Conservation (phyloP, 2,113 vertebrate genomes). For the Megaleporinus macrocephalus region DNA sequence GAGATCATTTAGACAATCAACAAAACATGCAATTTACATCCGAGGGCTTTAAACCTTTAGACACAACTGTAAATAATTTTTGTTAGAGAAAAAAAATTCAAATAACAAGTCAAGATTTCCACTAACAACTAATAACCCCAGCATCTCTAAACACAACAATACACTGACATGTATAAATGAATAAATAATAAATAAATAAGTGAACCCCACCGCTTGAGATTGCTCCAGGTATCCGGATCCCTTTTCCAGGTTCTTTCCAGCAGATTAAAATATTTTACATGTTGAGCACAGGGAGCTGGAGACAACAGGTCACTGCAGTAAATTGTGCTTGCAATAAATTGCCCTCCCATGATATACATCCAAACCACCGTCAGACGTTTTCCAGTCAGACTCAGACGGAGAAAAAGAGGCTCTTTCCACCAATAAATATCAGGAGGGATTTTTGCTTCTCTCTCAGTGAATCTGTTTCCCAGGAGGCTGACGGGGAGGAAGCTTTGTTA, state of each 20-base stretch:
- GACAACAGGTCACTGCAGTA: constrained; percentile 38
- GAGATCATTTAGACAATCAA: too few relatives aligned
- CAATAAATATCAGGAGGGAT: constrained; percentile 53
- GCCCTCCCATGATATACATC: constrained; percentile 37
- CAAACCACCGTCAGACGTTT: constrained; percentile 38
- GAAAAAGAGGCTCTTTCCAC: constrained; percentile 43
- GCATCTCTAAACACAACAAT: background rate
- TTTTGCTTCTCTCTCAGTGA: constrained; percentile 36
- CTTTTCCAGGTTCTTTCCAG: constrained; percentile 7
- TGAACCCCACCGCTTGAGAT: constrained; percentile 1
- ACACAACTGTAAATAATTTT: too few relatives aligned
- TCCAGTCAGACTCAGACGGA: constrained; percentile 5
- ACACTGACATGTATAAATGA: background rate
- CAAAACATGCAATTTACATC: too few relatives aligned
- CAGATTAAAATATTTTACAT: constrained; percentile 27
- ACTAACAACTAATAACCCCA: too few relatives aligned
- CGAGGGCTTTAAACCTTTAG: too few relatives aligned
- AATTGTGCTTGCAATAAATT: constrained; percentile 26
- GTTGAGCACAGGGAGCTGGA: constrained; percentile 11
- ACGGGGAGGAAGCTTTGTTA: constrained; percentile 50
- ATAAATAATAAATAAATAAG: background rate
- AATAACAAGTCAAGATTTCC: too few relatives aligned
- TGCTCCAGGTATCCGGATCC: background rate
- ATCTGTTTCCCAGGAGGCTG: constrained; percentile 42
- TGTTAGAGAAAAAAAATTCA: too few relatives aligned